Evolutionary conservation across 2,113 vertebrate genomes (phyloP).

Genomic region (Helogale parvula): DNA sequence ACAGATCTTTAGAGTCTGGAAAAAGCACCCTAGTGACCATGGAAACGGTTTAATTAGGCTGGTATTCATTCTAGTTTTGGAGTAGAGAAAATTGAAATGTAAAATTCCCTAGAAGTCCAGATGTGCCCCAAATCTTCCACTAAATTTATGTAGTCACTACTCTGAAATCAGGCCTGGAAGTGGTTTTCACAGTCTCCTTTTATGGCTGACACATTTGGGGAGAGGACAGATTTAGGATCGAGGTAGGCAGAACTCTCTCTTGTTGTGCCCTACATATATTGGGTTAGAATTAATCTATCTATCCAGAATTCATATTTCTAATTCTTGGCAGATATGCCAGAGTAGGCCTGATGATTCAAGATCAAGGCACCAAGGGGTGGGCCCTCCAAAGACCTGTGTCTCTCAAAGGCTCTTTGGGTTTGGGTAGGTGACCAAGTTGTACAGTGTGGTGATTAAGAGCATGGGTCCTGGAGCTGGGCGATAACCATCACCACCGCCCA

Average conservation of each 20-base stretch:
- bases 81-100: not conserved
- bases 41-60: not conserved
- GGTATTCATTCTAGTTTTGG: not conserved
- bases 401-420: not conserved
- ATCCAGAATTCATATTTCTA: not conserved
- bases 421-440: too few species aligned
- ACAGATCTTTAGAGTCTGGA: not conserved
- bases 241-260: not conserved
- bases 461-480: not conserved
- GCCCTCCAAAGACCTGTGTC: not conserved
- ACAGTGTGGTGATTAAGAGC: too few species aligned
- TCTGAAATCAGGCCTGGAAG: not conserved
- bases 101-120: not conserved
- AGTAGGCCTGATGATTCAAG: not conserved
- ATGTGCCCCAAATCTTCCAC: not conserved
- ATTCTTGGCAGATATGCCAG: not conserved
- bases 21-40: not conserved
- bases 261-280: not conserved
- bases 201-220: not conserved
- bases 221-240: not conserved
- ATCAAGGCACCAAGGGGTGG: not conserved
- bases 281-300: not conserved
- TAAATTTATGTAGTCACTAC: not conserved
- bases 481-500: not conserved
- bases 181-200: not conserved